A percentile compares a stretch with the other conserved stretches of the same genome.
These are phyloP conservation scores for Arrhopalites spinosus DNA, from an alignment of 2,888 invertebrate genomes.

Conservation along the genomic window DNA sequence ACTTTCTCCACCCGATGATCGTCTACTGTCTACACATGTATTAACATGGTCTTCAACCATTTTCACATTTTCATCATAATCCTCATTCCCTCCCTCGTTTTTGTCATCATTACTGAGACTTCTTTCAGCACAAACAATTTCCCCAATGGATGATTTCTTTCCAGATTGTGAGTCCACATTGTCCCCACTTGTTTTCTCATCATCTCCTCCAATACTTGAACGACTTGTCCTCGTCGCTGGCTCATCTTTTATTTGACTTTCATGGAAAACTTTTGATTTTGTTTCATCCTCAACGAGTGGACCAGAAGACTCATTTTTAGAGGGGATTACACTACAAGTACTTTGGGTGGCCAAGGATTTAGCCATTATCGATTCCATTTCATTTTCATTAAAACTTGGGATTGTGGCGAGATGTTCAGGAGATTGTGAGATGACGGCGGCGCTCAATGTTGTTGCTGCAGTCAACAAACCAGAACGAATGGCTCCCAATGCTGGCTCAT, in stretches of 20 bases:
- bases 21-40: not conserved
- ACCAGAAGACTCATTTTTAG: not conserved
- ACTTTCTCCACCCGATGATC: slow-evolving; percentile 7
- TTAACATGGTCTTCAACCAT: not conserved
- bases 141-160: too few relatives aligned
- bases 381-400: slow-evolving; percentile 11
- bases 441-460: slow-evolving; percentile 51
- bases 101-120: too few relatives aligned
- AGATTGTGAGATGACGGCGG: slow-evolving; percentile 51
- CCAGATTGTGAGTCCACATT: not conserved
- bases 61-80: too few relatives aligned
- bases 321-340: not conserved
- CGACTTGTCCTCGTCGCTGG: too few relatives aligned
- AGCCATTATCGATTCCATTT: not conserved
- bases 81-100: too few relatives aligned
- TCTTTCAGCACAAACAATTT: too few relatives aligned
- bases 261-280: too few relatives aligned
- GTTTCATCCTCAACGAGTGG: too few relatives aligned
- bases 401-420: slow-evolving; percentile 48
- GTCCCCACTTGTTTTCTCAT: not conserved
- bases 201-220: too few relatives aligned
- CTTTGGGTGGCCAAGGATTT: not conserved
- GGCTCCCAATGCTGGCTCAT: slow-evolving; percentile 36
- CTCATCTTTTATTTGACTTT: too few relatives aligned
- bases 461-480: slow-evolving; percentile 47